Base-by-base conservation (phyloP, 2,888 invertebrate species). In the Lycophotia porphyrea region DNA sequence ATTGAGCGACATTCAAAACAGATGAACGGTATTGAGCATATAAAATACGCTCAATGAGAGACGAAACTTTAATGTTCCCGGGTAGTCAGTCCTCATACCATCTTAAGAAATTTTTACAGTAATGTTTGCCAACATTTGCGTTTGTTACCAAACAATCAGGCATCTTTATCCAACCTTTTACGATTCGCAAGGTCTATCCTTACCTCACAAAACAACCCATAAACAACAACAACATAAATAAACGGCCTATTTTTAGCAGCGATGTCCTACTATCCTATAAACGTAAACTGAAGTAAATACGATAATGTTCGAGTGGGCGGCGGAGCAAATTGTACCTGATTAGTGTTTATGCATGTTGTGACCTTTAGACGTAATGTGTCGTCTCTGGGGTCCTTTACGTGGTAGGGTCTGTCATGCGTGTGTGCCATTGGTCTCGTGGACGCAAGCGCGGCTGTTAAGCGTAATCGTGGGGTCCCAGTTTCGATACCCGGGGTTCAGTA, bases 261-360 rank as follows among this genome's bases (percentile, higher is more conserved):
- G 24, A n/a, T 64, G 63, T 36, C 44, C 66, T 55, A 49, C 55
- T 63, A 42, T 47, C 9, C n/a, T 24, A 66, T 52, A 60, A n/a
- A n/a, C 5, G 8, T 18, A 55, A 64, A 55, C 36, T 81, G 65
- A 47, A 63, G 78, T 82, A 64, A 80, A 71, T 67, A 82, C 66
- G 69, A 58, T 70, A 81, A 81, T 83, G 66, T 27, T 11, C 0
- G 66, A 72, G 81, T 83, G 69, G 72, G 78, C 21, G 42, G 18
- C 2, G 31, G 11, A 36, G 60, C 76, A 70, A 44, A 69, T 39
- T 60, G 52, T 27, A 4, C 58, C 77, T 64, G n/a, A 66, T 72
- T 78, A 65, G 60, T 66, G 84, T 55, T 44, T 8, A n/a, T 31
- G 21, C 4, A 15, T 64, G 36, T 52, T 47, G 75, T 42, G 60